Base-by-base conservation (phyloP, 2,888 invertebrate species). In the Gymnosoma rotundatum region DNA sequence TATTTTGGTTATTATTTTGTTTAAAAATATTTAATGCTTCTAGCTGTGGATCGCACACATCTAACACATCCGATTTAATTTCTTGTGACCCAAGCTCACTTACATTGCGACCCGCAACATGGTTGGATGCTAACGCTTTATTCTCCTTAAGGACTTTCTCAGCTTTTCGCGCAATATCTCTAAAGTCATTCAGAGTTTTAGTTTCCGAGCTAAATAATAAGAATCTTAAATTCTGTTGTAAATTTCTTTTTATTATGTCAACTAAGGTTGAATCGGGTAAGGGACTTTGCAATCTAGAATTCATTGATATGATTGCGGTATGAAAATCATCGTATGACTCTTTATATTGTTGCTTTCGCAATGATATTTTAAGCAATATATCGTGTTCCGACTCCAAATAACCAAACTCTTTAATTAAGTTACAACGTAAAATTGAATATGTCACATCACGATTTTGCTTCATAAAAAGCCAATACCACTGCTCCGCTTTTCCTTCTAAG, bases 1-100 rank as follows among this genome's bases (percentile, higher is more conserved):
- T 32, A 20, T 1, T 16, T 50, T 0, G 38, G 32, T 32, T 32
- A 8, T 5, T 7, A 32, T 7, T 18, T 4, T 42, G 42, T 42
- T 2, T 42, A 38, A 38, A 38, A 38, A 10, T 25, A 25, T 25
- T 10, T 38, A 79, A 1, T 5, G 73, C 73, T 32, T 80, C 79
- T 8, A 80, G 5, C 36, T 80, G 79, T 7, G 79, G 79, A 18
- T 80, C 67, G 0, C 6, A 1, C 3, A 18, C 5, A 5, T 50
- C 50, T 3, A 4, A 7, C n/a, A 8, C 18, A 7, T 45, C 45
- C 1, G 25, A 25, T 25, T 25, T 25, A 25, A 25, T 25, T 25
- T 25, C 25, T 25, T 8, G 32, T n/a, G 48, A 7, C 0, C 32
- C 8, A 5, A 5, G 32, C 18, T 79, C 78, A 48, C 14, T 66